Conservation (phyloP, 2,113 vertebrate genomes). For the Conger conger region DNA sequence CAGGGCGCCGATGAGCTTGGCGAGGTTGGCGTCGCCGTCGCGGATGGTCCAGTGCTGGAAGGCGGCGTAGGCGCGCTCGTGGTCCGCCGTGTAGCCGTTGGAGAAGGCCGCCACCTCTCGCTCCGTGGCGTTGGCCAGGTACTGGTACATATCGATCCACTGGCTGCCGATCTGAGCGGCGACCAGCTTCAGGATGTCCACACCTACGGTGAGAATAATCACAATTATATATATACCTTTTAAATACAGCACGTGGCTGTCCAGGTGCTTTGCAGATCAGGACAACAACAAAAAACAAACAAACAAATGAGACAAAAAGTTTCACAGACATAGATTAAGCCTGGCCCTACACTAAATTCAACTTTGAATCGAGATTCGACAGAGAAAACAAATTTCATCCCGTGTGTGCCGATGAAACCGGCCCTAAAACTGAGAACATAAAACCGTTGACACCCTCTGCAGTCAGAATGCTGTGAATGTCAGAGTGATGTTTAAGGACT, state of each 20-base stretch:
- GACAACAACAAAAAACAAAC: no score
- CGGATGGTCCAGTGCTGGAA: conserved; percentile 95
- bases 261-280: not conserved
- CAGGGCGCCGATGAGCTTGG: conserved; percentile 89
- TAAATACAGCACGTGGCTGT: not conserved
- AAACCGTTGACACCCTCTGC: no score
- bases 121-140: conserved; percentile 87
- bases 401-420: no score
- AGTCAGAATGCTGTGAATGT: no score
- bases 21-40: conserved; percentile 90
- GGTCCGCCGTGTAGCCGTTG: conserved; percentile 82
- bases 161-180: conserved; percentile 89
- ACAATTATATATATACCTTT: not conserved
- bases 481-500: no score
- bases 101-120: conserved; percentile 90
- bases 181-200: conserved; percentile 92
- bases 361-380: no score
- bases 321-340: no score
- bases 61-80: conserved; percentile 87
- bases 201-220: conserved; percentile 70
- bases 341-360: no score
- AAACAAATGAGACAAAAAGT: no score
- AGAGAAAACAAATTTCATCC: no score
- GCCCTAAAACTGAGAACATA: no score
- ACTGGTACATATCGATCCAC: conserved; percentile 94